phyloP scores from a whole-genome alignment of 1,140 invertebrate species.

The Aphelenchoides avenae region DNA sequence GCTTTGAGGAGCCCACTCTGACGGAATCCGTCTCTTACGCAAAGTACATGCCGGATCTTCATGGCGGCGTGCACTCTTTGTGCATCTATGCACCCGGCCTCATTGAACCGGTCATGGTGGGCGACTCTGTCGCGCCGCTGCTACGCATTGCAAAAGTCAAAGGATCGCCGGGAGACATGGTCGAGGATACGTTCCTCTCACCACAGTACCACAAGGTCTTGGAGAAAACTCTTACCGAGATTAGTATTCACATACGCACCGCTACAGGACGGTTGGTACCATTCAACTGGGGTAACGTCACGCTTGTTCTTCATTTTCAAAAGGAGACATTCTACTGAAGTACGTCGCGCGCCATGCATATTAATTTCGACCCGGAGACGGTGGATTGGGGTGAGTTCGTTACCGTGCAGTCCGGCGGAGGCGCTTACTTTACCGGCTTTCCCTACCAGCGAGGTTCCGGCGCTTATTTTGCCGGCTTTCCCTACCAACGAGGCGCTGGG shows the following conservation, averaged over 20 bases:
- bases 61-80: background rate
- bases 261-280: background rate
- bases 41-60: background rate
- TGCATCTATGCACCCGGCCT: constrained; percentile 21
- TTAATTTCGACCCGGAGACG: background rate
- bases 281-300: background rate
- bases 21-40: background rate
- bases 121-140: constrained; percentile 15
- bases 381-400: background rate
- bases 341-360: too few relatives aligned
- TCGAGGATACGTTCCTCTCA: constrained; percentile 7
- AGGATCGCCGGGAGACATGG: constrained; percentile 8
- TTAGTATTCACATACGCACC: constrained; percentile 9
- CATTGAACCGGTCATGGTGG: constrained; percentile 14
- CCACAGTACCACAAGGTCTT: constrained; percentile 3
- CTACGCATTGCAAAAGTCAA: constrained; percentile 18
- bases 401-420: background rate
- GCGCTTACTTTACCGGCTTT: background rate
- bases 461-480: constrained; percentile 1
- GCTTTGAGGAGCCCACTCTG: background rate
- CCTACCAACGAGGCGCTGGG: constrained; percentile 1
- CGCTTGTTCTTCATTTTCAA: background rate
- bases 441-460: constrained; percentile 5
- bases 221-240: constrained; percentile 9
- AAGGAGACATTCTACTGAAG: background rate